Base-by-base conservation (phyloP, 2,797 vertebrate genomes). In the Anguilla obscura region DNA sequence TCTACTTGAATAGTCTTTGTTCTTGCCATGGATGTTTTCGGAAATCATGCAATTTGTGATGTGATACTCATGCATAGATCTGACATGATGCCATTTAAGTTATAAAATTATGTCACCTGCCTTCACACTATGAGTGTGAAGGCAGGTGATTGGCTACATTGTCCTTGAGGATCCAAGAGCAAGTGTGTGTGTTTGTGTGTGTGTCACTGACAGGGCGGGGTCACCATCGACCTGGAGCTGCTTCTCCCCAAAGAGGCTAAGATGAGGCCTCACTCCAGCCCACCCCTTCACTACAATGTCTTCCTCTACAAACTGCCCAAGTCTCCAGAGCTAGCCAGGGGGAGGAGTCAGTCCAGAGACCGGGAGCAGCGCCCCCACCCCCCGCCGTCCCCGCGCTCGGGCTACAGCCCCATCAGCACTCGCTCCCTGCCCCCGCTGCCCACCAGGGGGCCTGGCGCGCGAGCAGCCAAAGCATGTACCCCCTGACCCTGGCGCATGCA, bases 151-250 rank as follows among this genome's bases (percentile, higher is more conserved):
- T 36, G 40, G 18, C 48, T 12, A 24, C 82, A 54, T n/a, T 30
- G 50, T 33, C 50, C 82, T 54, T 50, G 50, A 27, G n/a, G n/a
- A 84, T n/a, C 79, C 33, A 30, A 6, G 76, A 80, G 18, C 79
- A 82, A 66, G 36, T 69, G 84, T 60, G 18, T 69, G 84, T 74
- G n/a, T n/a, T n/a, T 85, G 58, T 89, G 84, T 87, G 40, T 69
- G 16, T 86, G 33, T 86, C 30, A 56, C 54, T 88, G 40, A 90
- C 94, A 97, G 95, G 95, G 94, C 85, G 95, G 93, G 86, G 95
- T 96, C 89, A 96, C 95, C 90, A 96, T 96, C 86, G 96, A 95
- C 87, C 92, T 96, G 93, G 95, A 97, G 91, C 95, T 96, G 85
- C 95, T 96, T 71, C 94, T 96, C 84, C 96, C 95, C 83, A 96